Evolutionary conservation across 2,888 invertebrate species (phyloP).

Genomic region (Volucella zonaria): DNA sequence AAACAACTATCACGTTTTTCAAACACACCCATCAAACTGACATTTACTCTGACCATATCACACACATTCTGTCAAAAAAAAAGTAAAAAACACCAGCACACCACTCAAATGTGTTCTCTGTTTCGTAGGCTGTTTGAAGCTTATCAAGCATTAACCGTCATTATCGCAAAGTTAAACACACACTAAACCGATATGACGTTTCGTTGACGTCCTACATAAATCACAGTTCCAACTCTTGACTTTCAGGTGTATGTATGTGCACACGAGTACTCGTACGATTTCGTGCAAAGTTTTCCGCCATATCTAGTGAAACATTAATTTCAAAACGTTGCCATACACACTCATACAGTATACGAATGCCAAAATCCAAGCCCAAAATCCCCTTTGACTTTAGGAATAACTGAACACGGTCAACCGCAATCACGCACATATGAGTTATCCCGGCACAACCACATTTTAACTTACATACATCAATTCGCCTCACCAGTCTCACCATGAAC

Average conservation of each 20-base stretch:
- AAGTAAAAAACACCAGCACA: neutral
- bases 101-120: conserved; percentile 4
- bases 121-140: neutral
- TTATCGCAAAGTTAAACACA: conserved; percentile 13
- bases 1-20: conserved; percentile 41
- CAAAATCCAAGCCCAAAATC: neutral
- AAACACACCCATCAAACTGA: conserved; percentile 59
- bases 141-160: conserved; percentile 35
- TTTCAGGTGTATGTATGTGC: no score
- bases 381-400: conserved; percentile 47
- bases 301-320: conserved; percentile 53
- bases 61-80: conserved; percentile 43
- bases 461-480: neutral
- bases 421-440: conserved; percentile 47
- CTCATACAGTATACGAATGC: conserved; percentile 31
- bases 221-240: conserved; percentile 12
- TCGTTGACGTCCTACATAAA: conserved; percentile 41
- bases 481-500: neutral
- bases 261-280: no score
- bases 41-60: conserved; percentile 53
- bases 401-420: conserved; percentile 51
- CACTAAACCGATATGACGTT: neutral
- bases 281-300: conserved; percentile 16
- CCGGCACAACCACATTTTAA: conserved; percentile 2
- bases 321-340: conserved; percentile 21